Base-by-base conservation (phyloP, 2,888 invertebrate species). In the Sminthurinus aureus region DNA sequence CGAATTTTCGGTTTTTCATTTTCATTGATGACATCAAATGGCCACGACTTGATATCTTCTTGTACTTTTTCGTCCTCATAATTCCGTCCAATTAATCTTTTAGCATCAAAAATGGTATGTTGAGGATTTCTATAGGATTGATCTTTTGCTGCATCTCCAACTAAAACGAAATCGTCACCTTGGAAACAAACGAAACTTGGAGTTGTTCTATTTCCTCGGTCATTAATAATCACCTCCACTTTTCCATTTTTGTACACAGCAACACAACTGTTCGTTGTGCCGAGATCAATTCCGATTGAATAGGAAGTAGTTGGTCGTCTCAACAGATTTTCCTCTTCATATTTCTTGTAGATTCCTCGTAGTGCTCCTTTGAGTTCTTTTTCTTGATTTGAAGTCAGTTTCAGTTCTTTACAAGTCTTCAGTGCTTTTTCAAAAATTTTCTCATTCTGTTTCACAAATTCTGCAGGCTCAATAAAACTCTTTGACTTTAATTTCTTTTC, bases 1-100 rank as follows among this genome's bases (percentile, higher is more conserved):
- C 91, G 92, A 38, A 85, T 91, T 91, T 9, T 90, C 89, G 71
- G 89, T 0, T 26, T 12, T 11, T 26, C 18, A 9, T 71, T 90
- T 64, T 91, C 91, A 67, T 89, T 91, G 22, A 91, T 89, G 2
- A 79, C 79, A 38, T 66, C 11, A 67, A 79, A 79, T 0, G 79
- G 79, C 79, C 79, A 79, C 9, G n/a, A 13, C 0, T 18, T 26
- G 15, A 67, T 67, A 26, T 79, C 50, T 15, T 66, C 20, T 20
- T 67, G 66, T n/a, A 79, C 38, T 0, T 92, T 91, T 0, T 89
- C 89, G 26, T 79, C 79, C 0, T 18, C 13, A 20, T 26, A 79
- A 67, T 38, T 8, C 2, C 67, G 52, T 0, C 79, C 79, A 18
- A 79, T 79, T 0, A 79, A 38, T 20, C 67, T 0, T n/a, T 79